A percentile compares a stretch with the other conserved stretches of the same genome.
These are phyloP conservation scores for Synanthedon andrenaeformis DNA, from an alignment of 2,888 invertebrate species.

Conservation along the genomic window DNA sequence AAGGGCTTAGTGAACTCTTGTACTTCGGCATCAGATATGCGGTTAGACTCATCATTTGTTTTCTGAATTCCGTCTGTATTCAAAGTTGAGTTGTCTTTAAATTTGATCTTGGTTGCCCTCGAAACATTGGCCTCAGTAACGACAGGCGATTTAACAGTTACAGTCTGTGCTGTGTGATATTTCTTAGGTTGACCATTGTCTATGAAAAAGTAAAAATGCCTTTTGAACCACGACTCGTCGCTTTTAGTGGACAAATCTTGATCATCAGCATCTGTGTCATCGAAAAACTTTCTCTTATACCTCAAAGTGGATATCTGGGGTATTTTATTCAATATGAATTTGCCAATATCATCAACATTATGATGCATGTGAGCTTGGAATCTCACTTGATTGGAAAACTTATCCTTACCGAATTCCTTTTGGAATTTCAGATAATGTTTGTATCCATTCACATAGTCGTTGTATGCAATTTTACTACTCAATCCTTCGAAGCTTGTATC, in stretches of 20 bases:
- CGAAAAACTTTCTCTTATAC: conserved; percentile 7
- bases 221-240: conserved; percentile 51
- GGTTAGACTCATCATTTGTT: no score
- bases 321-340: conserved; percentile 45
- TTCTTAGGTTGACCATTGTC: conserved; percentile 38
- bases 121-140: neutral
- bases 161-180: conserved; percentile 37
- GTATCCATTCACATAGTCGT: conserved; percentile 49
- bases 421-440: conserved; percentile 50
- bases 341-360: conserved; percentile 55
- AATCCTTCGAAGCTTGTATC: conserved; percentile 28
- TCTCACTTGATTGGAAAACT: conserved; percentile 41
- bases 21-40: no score
- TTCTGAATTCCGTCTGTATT: no score
- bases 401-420: conserved; percentile 29
- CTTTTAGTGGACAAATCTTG: conserved; percentile 45
- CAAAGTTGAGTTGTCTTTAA: no score
- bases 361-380: conserved; percentile 58
- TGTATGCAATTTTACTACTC: conserved; percentile 38
- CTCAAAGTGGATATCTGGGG: conserved; percentile 26
- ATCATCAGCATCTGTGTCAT: conserved; percentile 19
- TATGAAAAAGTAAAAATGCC: conserved; percentile 43
- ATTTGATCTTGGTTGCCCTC: no score
- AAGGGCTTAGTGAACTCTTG: no score
- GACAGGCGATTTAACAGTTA: conserved; percentile 23